Conservation (phyloP, 2,113 vertebrate genomes). For the Rhinopomastus cyanomelas region DNA sequence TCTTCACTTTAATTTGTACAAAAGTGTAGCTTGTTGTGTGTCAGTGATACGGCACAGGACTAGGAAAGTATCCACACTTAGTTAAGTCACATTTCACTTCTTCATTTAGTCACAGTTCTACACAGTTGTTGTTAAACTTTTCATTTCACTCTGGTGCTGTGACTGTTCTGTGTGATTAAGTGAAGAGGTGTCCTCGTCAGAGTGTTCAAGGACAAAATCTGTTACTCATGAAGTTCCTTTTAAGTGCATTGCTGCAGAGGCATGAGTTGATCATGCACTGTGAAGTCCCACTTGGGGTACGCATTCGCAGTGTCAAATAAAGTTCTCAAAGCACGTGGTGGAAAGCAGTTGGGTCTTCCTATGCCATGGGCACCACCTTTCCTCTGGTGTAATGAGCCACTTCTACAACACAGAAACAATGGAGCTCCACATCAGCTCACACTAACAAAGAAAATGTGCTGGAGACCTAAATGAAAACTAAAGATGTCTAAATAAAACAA, state of each 20-base stretch:
- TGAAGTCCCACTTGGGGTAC: constrained; percentile 4
- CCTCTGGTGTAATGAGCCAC: neutral
- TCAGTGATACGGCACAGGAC: neutral
- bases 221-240: neutral
- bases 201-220: neutral
- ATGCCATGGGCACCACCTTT: neutral
- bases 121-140: neutral
- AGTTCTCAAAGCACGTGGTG: constrained; percentile 24
- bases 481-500: neutral
- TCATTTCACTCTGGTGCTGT: neutral
- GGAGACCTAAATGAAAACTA: neutral
- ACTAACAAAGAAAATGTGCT: neutral
- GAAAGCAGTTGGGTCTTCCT: constrained; percentile 5
- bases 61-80: neutral
- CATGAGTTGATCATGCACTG: neutral
- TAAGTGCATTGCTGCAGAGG: neutral
- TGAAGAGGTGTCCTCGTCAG: neutral
- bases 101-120: neutral
- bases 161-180: neutral
- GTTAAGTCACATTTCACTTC: neutral
- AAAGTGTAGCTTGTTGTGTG: neutral
- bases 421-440: neutral
- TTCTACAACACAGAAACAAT: neutral
- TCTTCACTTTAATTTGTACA: neutral
- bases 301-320: neutral